These are phyloP conservation scores for Alentia gelatinosa DNA, from an alignment of 2,888 invertebrate genomes.

Conservation along the genomic window DNA sequence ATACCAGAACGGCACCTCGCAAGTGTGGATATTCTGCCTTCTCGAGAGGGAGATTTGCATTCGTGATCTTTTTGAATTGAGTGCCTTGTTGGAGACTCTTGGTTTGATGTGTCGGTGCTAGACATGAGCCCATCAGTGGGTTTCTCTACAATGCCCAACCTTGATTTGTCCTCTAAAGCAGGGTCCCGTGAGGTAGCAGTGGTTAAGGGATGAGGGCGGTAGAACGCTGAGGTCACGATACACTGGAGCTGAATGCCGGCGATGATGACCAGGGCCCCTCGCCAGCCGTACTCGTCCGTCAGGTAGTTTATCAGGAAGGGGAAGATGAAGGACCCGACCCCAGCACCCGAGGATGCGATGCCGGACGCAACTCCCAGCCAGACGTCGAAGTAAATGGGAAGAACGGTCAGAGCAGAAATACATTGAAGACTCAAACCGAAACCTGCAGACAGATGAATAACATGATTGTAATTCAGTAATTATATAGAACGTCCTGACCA, in stretches of 20 bases:
- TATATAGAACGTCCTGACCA: too few relatives aligned
- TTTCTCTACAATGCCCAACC: too few relatives aligned
- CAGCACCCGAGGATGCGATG: not conserved
- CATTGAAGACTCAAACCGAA: not conserved
- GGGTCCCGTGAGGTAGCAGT: not conserved
- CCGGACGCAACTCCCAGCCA: not conserved
- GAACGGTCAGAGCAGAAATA: not conserved
- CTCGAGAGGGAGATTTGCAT: not conserved
- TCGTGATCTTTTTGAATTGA: too few relatives aligned
- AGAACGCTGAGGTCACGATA: not conserved
- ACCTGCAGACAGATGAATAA: not conserved
- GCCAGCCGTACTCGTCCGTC: not conserved
- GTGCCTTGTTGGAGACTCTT: too few relatives aligned
- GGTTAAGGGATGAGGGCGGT: not conserved
- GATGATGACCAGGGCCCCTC: not conserved
- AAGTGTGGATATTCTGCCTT: too few relatives aligned
- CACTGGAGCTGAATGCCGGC: not conserved
- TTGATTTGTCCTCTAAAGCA: too few relatives aligned
- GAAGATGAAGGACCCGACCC: slow-evolving; percentile 10
- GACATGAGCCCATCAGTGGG: not conserved
- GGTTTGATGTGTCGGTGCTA: too few relatives aligned
- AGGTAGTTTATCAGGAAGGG: slow-evolving; percentile 6
- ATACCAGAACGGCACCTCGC: not conserved
- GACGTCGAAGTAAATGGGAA: not conserved
- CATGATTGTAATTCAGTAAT: not conserved